Conservation (phyloP, 2,113 vertebrate genomes). For the Anguilla japonica region DNA sequence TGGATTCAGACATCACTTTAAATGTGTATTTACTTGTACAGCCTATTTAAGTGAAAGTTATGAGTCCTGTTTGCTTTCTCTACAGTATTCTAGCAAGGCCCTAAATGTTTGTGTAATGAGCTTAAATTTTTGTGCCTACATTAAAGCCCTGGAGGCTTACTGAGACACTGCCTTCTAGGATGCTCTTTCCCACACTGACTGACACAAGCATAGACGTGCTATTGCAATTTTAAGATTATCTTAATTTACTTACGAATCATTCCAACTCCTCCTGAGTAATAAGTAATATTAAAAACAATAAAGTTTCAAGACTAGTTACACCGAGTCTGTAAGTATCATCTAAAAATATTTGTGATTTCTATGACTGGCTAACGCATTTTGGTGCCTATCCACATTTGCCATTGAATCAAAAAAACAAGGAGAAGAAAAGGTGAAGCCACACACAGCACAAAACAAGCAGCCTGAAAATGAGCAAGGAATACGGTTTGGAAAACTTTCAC, state of each 20-base stretch:
- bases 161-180: background rate
- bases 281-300: background rate
- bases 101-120: slow-evolving; percentile 20
- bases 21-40: slow-evolving; percentile 18
- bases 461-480: background rate
- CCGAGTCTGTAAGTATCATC: background rate
- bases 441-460: background rate
- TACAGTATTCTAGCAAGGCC: background rate
- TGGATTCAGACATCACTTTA: slow-evolving; percentile 4
- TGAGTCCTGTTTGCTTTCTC: background rate
- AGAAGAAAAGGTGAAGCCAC: background rate
- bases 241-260: slow-evolving; percentile 20
- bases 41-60: background rate
- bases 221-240: slow-evolving; percentile 25
- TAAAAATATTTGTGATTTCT: background rate
- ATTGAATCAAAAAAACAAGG: background rate
- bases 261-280: slow-evolving; percentile 19
- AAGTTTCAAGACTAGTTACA: background rate
- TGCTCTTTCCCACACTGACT: background rate
- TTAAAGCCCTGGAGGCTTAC: background rate
- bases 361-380: background rate
- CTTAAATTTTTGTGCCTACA: background rate
- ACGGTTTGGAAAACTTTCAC: background rate
- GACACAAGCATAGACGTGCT: slow-evolving; percentile 15
- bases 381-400: background rate